These are phyloP conservation scores for Parazoanthus darwini DNA, from an alignment of 92 coral and sea anemone genomes.

Conservation along the genomic window DNA sequence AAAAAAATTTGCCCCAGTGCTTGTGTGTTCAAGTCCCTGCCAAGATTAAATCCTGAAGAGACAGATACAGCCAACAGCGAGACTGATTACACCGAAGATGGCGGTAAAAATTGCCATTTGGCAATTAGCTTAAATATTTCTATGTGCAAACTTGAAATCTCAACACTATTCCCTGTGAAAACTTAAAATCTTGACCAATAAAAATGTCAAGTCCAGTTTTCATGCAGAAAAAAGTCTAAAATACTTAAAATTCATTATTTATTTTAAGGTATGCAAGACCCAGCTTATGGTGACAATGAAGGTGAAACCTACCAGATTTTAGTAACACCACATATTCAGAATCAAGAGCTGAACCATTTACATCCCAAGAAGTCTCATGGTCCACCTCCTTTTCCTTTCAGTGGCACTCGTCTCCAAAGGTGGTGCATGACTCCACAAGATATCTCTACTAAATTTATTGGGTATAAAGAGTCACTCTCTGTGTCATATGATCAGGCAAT, in stretches of 20 bases:
- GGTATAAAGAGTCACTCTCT: not conserved
- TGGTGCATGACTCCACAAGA: constrained; percentile 6
- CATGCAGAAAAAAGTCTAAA: not conserved
- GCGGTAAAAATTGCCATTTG: no score
- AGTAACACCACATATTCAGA: not conserved
- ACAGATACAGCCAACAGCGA: no score
- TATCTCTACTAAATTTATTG: not conserved
- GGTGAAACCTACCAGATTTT: constrained; percentile 1
- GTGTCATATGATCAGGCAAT: not conserved
- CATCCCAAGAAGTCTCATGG: constrained; percentile 30
- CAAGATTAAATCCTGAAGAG: no score
- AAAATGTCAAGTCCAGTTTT: no score
- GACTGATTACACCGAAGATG: no score
- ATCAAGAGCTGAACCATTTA: not conserved
- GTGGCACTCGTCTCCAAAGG: constrained; percentile 20
- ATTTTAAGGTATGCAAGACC: no score
- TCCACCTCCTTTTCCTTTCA: constrained; percentile 43
- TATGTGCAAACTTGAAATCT: no score
- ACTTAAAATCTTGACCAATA: no score
- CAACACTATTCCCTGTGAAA: no score
- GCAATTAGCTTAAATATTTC: no score
- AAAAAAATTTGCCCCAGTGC: no score
- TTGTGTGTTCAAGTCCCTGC: no score
- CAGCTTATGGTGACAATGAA: not conserved
- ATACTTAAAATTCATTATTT: not conserved